Evolutionary conservation across 37 sponge, comb jelly and placozoan genomes (phyloP).

Genomic region (Haliclona indistincta): DNA sequence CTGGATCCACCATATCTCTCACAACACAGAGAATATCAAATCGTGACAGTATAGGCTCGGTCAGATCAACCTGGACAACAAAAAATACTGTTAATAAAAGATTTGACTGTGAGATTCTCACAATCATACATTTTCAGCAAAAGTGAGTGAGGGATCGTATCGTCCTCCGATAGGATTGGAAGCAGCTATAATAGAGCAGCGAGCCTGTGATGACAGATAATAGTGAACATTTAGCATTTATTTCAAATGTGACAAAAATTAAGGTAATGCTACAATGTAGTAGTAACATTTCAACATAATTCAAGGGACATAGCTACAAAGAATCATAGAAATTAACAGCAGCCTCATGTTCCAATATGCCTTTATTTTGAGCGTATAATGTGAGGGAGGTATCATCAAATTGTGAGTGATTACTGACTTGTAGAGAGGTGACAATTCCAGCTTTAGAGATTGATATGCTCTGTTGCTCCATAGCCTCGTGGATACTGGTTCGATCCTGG

Average conservation of each 20-base stretch:
- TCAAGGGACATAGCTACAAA: background rate
- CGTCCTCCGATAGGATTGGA: conserved; percentile 98
- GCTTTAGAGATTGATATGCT: conserved; percentile 99
- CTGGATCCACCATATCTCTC: conserved; percentile 94
- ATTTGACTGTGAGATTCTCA: too few species aligned
- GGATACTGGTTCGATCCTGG: conserved; percentile 95
- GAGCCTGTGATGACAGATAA: conserved; percentile 68
- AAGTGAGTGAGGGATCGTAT: conserved; percentile 97
- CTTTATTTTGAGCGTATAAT: too few species aligned
- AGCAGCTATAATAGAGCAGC: conserved; percentile 96
- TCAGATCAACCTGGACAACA: conserved; percentile 86
- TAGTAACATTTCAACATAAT: too few species aligned
- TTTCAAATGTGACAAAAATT: background rate
- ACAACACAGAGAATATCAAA: conserved; percentile 99
- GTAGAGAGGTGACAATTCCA: conserved; percentile 98
- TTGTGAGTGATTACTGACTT: conserved; percentile 23
- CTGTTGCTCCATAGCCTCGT: conserved; percentile 99
- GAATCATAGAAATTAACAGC: background rate
- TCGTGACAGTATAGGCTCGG: conserved; percentile 97
- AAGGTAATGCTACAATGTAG: background rate
- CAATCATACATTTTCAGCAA: conserved; percentile 90
- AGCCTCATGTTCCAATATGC: too few species aligned
- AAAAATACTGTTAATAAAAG: too few species aligned
- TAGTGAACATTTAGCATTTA: too few species aligned
- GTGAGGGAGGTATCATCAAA: too few species aligned